Base-by-base conservation (phyloP, 2,797 vertebrate species). In the Platyrinchus mystaceus region DNA sequence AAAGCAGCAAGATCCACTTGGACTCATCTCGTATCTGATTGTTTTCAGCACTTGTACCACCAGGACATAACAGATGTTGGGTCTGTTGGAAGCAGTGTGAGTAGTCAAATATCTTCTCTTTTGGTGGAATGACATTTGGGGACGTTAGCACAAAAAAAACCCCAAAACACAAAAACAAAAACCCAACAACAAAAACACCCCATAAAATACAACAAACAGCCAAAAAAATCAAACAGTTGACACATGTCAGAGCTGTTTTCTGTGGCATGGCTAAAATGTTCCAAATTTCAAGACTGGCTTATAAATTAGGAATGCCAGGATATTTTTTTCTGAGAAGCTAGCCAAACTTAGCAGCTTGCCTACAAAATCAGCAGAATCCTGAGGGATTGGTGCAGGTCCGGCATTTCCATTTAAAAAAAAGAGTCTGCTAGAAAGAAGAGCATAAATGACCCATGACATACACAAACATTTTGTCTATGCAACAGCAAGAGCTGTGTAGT, bases 361-460 rank as follows among this genome's bases (percentile, higher is more conserved):
- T 79, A 92, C 34, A 93, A 88, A 95, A 84, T 56, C 70, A 82
- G 53, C 17, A 93, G 70, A 86, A 86, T 83, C 34, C 36, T 66
- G 79, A 76, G 21, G 22, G 56, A 77, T 5, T 4, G 5, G 22
- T 84, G 69, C 10, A 84, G 67, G n/a, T 73, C 27, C 23, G 28
- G 55, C 21, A 70, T 44, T 64, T 79, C 37, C 46, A 58, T 50
- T 77, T 10, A 1, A 34, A 87, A 46, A 76, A n/a, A 52, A 30
- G 43, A 53, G 23, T 30, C 44, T 74, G 22, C 30, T 63, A 66
- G 55, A 84, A 89, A 82, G 32, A 47, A 59, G 11, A 71, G 37
- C 16, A 60, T 80, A 60, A 96, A 73, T n/a, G 8, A 39, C 30
- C 68, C 41, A 41, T 36, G 44, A 52, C 28, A 84, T 14, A 64